These are phyloP conservation scores for Willowsia nigromaculata DNA, from an alignment of 2,888 invertebrate species.

Conservation along the genomic window DNA sequence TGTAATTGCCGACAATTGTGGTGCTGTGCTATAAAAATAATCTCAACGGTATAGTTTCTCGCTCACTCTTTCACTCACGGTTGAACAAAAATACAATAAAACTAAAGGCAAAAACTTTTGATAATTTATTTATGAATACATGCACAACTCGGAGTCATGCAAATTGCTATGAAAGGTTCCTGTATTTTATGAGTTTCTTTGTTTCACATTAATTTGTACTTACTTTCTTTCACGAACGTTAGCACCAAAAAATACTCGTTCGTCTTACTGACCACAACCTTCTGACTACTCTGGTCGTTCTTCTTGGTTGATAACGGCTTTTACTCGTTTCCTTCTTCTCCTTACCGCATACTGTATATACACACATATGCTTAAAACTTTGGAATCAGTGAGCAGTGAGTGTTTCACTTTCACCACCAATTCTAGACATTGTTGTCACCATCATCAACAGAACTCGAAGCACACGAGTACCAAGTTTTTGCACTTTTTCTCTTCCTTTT, in stretches of 20 bases:
- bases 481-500: slow-evolving; percentile 27
- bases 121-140: not conserved
- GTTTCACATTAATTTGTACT: not conserved
- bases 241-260: not conserved
- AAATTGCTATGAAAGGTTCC: not conserved
- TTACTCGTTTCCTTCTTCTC: not conserved
- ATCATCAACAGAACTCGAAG: slow-evolving; percentile 1
- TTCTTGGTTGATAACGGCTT: not conserved
- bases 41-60: too few species aligned
- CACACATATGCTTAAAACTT: not conserved
- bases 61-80: not conserved
- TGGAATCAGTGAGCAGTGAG: not conserved
- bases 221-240: not conserved
- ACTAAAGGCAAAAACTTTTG: not conserved
- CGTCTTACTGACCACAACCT: not conserved
- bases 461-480: slow-evolving; percentile 23
- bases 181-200: not conserved
- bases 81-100: not conserved
- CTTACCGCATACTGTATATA: not conserved
- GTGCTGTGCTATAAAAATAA: not conserved
- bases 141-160: not conserved
- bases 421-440: not conserved
- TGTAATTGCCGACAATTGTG: too few species aligned
- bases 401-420: not conserved
- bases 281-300: not conserved